These are phyloP conservation scores for Ochropleura leucogaster DNA, from an alignment of 2,888 invertebrate species.

Conservation along the genomic window DNA sequence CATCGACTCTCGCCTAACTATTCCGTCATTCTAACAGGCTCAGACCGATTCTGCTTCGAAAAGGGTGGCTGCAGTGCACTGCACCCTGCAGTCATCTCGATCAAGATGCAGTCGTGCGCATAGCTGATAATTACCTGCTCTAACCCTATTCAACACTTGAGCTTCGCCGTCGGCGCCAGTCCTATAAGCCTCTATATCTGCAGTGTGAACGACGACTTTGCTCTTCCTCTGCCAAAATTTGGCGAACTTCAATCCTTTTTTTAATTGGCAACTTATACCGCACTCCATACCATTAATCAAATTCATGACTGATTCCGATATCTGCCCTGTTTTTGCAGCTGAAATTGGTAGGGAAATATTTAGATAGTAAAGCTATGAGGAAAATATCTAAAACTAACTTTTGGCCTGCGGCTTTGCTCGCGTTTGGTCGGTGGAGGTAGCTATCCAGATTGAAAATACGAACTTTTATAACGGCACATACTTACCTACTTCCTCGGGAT, in stretches of 20 bases:
- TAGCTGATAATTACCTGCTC: constrained; percentile 28
- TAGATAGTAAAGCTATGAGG: neutral
- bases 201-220: constrained; percentile 16
- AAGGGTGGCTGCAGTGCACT: neutral
- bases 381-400: neutral
- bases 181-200: constrained; percentile 32
- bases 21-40: neutral
- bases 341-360: constrained; percentile 18
- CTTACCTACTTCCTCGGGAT: neutral
- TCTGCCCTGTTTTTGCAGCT: constrained; percentile 53
- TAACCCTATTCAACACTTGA: constrained; percentile 37
- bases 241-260: constrained; percentile 6
- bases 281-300: constrained; percentile 23
- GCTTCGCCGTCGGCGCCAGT: constrained; percentile 8
- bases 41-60: neutral
- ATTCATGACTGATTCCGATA: constrained; percentile 44
- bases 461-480: neutral
- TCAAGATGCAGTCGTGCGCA: neutral
- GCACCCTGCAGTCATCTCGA: neutral
- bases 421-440: neutral
- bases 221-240: constrained; percentile 22
- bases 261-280: constrained; percentile 21
- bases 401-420: neutral
- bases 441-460: too few species aligned
- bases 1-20: too few species aligned